Base-by-base conservation (phyloP, 2,888 invertebrate genomes). In the Automeris io region DNA sequence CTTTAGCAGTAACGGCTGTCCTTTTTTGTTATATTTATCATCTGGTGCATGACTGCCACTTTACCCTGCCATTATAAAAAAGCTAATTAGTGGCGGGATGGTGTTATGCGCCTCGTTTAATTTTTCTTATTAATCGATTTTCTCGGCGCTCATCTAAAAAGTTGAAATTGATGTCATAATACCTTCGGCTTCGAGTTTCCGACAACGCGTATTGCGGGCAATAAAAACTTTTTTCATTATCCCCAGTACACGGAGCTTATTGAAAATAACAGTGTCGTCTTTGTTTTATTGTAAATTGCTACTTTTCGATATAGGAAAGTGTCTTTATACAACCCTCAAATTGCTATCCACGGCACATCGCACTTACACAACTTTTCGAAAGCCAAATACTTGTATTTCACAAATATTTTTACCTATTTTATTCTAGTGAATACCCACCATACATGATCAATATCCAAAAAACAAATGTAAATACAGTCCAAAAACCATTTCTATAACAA, bases 191-290 rank as follows among this genome's bases (percentile, higher is more conserved):
- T 39, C 29, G 39, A 39, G 39, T 39, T 39, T 32, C 24, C 39
- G 34, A 36, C 36, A 24, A 18, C 54, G 55, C 61, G 64, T 63
- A 74, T 70, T 71, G 72, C 64, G 54, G 60, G 74, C 69, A 70
- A 76, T 79, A 80, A 79, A 81, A 82, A 81, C 79, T 81, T 82
- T 81, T 81, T 80, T 81, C 81, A 81, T 80, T 80, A 79, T 70
- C 63, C 59, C 47, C 56, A 54, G 63, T 67, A 57, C 66, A 56
- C 65, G 67, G 56, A 67, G 76, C 72, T 80, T 80, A 82, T 81
- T 81, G 81, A 79, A 81, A 78, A 77, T 74, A 79, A 75, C 73
- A 69, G 69, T 74, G 74, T 78, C 75, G 53, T 59, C 55, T 64
- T 61, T 70, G 71, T 73, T 75, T 74, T 69, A 69, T 68, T 75